Evolutionary conservation across 2,888 invertebrate genomes (phyloP).

Genomic region (Yponomeuta sedellus): DNA sequence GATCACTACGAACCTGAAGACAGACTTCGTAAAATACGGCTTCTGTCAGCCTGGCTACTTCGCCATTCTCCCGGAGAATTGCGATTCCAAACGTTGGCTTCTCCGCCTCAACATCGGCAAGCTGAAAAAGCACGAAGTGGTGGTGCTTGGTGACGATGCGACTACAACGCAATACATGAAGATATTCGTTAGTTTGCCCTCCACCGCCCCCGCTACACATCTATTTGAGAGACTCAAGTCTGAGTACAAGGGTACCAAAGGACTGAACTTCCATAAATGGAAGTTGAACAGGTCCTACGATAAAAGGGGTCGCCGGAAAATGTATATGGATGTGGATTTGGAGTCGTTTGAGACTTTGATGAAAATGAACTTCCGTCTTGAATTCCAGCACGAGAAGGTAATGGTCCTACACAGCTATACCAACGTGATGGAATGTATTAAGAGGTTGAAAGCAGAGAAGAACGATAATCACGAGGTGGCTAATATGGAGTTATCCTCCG

Average conservation of each 20-base stretch:
- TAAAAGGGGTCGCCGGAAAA: background rate
- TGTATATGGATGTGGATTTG: conserved; percentile 41
- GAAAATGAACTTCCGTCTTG: conserved; percentile 23
- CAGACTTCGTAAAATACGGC: conserved; percentile 57
- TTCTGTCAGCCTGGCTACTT: conserved; percentile 47
- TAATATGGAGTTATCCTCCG: conserved; percentile 57
- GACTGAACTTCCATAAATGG: conserved; percentile 53
- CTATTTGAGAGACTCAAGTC: conserved; percentile 39
- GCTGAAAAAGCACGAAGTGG: conserved; percentile 36
- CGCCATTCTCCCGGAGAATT: conserved; percentile 52
- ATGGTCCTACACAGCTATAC: conserved; percentile 33
- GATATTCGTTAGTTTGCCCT: conserved; percentile 33
- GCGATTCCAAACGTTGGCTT: conserved; percentile 52
- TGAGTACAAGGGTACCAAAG: conserved; percentile 51
- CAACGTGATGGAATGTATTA: conserved; percentile 37
- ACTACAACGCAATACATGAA: conserved; percentile 38
- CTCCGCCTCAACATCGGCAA: conserved; percentile 43
- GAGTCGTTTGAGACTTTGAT: conserved; percentile 51
- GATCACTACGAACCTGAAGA: conserved; percentile 31
- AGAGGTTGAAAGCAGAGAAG: conserved; percentile 42
- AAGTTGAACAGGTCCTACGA: conserved; percentile 24
- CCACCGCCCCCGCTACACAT: no score
- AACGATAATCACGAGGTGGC: conserved; percentile 52
- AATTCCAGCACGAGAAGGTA: conserved; percentile 27
- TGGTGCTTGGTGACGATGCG: conserved; percentile 42